phyloP scores from a whole-genome alignment of 2,888 invertebrate genomes.

The Leptarthrus brevirostris region DNA sequence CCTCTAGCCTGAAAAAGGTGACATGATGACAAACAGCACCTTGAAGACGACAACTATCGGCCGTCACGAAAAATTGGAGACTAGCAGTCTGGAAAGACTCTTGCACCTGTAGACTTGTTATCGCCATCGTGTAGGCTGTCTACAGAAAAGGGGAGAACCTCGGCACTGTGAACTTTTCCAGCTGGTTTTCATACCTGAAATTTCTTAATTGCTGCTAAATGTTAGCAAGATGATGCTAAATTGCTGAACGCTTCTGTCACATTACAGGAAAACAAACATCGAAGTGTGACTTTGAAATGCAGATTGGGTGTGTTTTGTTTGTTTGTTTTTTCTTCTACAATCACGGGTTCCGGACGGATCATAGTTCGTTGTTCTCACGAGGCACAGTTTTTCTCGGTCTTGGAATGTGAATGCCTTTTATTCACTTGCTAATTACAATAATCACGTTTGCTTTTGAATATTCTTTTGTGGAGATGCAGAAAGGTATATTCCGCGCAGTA shows the following conservation, averaged over 20 bases:
- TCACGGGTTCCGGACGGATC: not conserved
- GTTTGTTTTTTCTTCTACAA: not conserved
- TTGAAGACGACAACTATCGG: slow-evolving; percentile 38
- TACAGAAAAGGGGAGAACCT: not conserved
- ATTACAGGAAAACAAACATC: slow-evolving; percentile 25
- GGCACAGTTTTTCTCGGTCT: not conserved
- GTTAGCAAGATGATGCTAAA: slow-evolving; percentile 40
- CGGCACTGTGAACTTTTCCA: slow-evolving; percentile 17
- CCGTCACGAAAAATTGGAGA: slow-evolving; percentile 48
- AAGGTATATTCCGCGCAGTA: slow-evolving; percentile 1
- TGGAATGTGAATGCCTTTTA: slow-evolving; percentile 24
- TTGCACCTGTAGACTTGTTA: slow-evolving; percentile 3
- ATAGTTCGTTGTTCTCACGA: not conserved
- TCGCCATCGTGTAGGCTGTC: not conserved
- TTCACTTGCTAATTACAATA: slow-evolving; percentile 38
- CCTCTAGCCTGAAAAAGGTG: slow-evolving; percentile 35
- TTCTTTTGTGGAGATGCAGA: not conserved
- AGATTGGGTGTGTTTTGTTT: slow-evolving; percentile 19
- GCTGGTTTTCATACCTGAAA: slow-evolving; percentile 8
- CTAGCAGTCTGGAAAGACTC: slow-evolving; percentile 44
- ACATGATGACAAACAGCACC: slow-evolving; percentile 30
- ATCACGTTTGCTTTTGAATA: slow-evolving; percentile 25
- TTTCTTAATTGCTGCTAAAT: slow-evolving; percentile 24
- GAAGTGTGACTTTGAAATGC: slow-evolving; percentile 42
- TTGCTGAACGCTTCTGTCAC: slow-evolving; percentile 35